phyloP scores from a whole-genome alignment of 2,888 invertebrate species.

The Nudaria mundana region DNA sequence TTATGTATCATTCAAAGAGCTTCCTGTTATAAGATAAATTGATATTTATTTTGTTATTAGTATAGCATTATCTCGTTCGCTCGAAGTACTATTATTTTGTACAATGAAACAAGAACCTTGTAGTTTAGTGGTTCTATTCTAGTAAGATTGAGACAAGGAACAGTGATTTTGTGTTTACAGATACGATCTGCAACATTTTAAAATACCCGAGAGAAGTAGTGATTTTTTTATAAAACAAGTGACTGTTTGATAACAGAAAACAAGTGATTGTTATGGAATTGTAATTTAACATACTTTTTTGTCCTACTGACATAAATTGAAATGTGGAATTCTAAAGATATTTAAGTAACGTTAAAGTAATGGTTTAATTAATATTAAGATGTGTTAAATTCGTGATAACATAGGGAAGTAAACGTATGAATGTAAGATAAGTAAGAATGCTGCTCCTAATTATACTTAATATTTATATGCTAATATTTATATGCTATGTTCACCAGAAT shows the following conservation, averaged over 20 bases:
- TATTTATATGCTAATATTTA: constrained; percentile 6
- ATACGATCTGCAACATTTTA: no score
- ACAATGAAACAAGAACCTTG: constrained; percentile 17
- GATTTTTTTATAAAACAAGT: constrained; percentile 30
- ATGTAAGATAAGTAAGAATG: constrained; percentile 48
- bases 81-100: constrained; percentile 25
- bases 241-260: constrained; percentile 31
- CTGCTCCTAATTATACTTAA: constrained; percentile 31
- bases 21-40: constrained; percentile 42
- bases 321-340: constrained; percentile 64
- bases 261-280: constrained; percentile 51
- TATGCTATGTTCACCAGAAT: not conserved
- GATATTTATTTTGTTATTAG: constrained; percentile 33
- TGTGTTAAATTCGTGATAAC: constrained; percentile 73
- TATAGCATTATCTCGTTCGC: constrained; percentile 45
- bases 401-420: constrained; percentile 56
- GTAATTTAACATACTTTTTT: constrained; percentile 47
- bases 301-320: constrained; percentile 47
- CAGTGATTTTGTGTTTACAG: constrained; percentile 29
- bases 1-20: constrained; percentile 38
- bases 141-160: constrained; percentile 35
- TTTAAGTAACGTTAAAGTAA: constrained; percentile 64
- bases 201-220: constrained; percentile 31
- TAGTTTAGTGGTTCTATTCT: constrained; percentile 26
- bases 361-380: constrained; percentile 64